These are phyloP conservation scores for Pardosa pseudoannulata DNA, from an alignment of 2,888 invertebrate species.

Conservation along the genomic window DNA sequence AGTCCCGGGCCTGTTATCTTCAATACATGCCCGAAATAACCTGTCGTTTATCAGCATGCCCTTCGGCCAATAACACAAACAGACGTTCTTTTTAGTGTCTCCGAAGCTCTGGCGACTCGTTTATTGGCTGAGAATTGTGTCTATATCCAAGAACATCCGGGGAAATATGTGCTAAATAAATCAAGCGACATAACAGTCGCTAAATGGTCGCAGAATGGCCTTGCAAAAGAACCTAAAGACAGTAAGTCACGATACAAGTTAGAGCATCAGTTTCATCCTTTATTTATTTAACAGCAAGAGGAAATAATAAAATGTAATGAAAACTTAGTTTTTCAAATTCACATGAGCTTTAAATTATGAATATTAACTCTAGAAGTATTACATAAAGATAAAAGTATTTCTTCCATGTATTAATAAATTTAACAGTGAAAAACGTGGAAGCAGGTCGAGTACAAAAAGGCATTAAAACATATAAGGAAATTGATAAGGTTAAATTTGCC, in stretches of 20 bases:
- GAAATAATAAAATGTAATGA: too few species aligned
- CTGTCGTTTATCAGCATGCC: constrained; percentile 6
- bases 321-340: too few species aligned
- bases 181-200: constrained; percentile 3
- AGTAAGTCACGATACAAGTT: not conserved
- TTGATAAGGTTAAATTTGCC: too few species aligned
- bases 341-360: too few species aligned
- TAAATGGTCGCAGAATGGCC: not conserved
- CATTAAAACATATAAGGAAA: too few species aligned
- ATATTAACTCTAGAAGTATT: too few species aligned
- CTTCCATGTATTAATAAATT: too few species aligned
- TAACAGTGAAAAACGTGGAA: too few species aligned
- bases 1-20: not conserved
- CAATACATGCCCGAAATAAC: constrained; percentile 10
- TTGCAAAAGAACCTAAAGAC: not conserved
- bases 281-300: not conserved
- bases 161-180: constrained; percentile 9
- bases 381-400: too few species aligned
- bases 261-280: not conserved
- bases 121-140: constrained; percentile 12
- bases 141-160: not conserved
- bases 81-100: constrained; percentile 4
- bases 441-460: too few species aligned
- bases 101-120: not conserved
- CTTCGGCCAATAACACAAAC: constrained; percentile 10